Conservation (phyloP, 2,888 invertebrate genomes). For the Synergus umbraculus region DNA sequence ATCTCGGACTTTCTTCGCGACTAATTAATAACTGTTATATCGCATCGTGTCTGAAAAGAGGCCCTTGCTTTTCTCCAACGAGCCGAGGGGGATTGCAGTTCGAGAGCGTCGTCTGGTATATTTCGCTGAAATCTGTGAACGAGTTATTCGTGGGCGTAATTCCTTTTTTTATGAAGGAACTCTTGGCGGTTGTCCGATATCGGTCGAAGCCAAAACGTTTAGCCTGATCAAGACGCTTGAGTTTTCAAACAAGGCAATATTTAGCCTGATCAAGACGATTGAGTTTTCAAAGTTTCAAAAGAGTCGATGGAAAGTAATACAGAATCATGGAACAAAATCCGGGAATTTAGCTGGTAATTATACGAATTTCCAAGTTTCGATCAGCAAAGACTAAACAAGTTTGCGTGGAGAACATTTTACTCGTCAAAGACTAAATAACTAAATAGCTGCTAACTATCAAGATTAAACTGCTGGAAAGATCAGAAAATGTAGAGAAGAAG, state of each 20-base stretch:
- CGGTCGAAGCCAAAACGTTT: not conserved
- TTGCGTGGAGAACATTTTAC: too few species aligned
- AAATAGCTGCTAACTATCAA: too few species aligned
- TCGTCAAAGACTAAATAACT: too few species aligned
- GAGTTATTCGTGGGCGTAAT: not conserved
- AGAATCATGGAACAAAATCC: not conserved
- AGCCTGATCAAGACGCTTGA: not conserved
- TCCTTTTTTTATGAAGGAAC: not conserved
- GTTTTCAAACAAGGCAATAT: not conserved
- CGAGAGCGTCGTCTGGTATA: not conserved
- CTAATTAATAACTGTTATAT: slow-evolving; percentile 13
- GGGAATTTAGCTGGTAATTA: not conserved
- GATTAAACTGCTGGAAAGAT: not conserved
- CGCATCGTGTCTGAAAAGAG: slow-evolving; percentile 8
- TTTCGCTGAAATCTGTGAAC: not conserved
- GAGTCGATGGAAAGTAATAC: too few species aligned
- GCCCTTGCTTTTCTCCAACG: slow-evolving; percentile 21
- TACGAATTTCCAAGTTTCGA: too few species aligned
- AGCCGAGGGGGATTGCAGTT: not conserved
- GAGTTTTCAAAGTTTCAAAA: not conserved
- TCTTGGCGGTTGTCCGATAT: not conserved
- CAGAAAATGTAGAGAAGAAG: slow-evolving; percentile 16
- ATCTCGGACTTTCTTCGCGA: slow-evolving; percentile 8
- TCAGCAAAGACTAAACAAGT: too few species aligned
- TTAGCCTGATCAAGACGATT: not conserved